These are phyloP conservation scores for Amaurobius ferox DNA, from an alignment of 2,888 invertebrate genomes.

Conservation along the genomic window DNA sequence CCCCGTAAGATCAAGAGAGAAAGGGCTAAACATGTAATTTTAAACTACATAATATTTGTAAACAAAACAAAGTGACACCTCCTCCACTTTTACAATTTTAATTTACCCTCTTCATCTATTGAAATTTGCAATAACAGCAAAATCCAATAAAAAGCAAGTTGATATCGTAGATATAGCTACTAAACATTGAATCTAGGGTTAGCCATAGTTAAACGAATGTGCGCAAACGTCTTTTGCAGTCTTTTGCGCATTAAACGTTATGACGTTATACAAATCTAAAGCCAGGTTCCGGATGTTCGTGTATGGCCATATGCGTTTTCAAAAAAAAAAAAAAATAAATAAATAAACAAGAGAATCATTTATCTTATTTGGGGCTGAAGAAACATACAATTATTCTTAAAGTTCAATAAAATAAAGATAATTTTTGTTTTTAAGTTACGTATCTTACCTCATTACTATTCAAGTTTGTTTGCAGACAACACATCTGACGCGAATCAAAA, in stretches of 20 bases:
- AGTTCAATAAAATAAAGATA: too few species aligned
- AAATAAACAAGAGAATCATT: too few species aligned
- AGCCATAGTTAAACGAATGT: not conserved
- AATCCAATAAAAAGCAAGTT: slow-evolving; percentile 25
- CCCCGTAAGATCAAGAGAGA: not conserved
- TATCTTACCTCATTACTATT: too few species aligned
- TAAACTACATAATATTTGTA: not conserved
- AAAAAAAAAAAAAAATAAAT: too few species aligned
- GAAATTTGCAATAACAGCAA: not conserved
- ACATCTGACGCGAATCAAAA: too few species aligned
- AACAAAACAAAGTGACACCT: not conserved
- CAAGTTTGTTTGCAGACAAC: too few species aligned
- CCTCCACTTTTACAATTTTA: not conserved
- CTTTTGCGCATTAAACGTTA: not conserved
- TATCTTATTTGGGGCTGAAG: too few species aligned
- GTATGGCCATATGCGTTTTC: not conserved
- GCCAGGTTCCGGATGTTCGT: not conserved
- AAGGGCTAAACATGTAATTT: not conserved
- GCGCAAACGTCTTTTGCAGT: not conserved
- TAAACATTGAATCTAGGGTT: not conserved
- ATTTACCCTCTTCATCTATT: slow-evolving; percentile 4
- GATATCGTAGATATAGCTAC: slow-evolving; percentile 37
- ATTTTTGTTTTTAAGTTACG: too few species aligned
- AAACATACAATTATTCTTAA: too few species aligned
- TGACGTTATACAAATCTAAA: too few species aligned